These are phyloP conservation scores for Ornithoptera alexandrae DNA, from an alignment of 2,888 invertebrate species.

Conservation along the genomic window DNA sequence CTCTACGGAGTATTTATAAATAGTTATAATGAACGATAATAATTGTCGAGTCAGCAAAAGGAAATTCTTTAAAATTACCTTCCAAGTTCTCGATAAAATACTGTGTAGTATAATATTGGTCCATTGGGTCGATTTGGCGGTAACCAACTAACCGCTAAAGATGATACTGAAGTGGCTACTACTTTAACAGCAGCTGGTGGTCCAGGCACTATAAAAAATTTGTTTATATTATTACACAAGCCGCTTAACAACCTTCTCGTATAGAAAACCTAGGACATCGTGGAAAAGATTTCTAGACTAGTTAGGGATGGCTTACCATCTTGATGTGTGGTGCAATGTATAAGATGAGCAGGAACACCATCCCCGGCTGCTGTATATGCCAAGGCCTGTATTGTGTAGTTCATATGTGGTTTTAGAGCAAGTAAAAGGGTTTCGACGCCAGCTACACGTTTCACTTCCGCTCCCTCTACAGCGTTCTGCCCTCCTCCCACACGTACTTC, in stretches of 20 bases:
- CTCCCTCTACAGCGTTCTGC: conserved; percentile 59
- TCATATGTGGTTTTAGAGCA: conserved; percentile 89
- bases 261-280: background rate
- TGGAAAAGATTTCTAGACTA: background rate
- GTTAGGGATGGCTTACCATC: conserved; percentile 81
- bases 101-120: conserved; percentile 88
- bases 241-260: background rate
- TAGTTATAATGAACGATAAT: background rate
- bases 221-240: background rate
- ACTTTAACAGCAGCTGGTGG: conserved; percentile 92
- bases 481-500: conserved; percentile 62
- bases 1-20: conserved; percentile 43
- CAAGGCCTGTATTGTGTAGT: conserved; percentile 91
- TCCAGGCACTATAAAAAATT: conserved; percentile 84
- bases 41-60: background rate
- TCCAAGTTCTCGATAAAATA: conserved; percentile 87
- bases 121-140: conserved; percentile 91
- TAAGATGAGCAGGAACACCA: conserved; percentile 87
- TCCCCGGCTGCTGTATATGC: conserved; percentile 93
- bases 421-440: conserved; percentile 89
- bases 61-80: conserved; percentile 53
- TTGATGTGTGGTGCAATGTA: conserved; percentile 91
- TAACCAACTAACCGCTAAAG: conserved; percentile 91
- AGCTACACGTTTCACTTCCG: conserved; percentile 88
- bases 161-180: conserved; percentile 88